These are phyloP conservation scores for Drosophila eugracilis DNA, from an alignment of 1,140 invertebrate species.

Conservation along the genomic window DNA sequence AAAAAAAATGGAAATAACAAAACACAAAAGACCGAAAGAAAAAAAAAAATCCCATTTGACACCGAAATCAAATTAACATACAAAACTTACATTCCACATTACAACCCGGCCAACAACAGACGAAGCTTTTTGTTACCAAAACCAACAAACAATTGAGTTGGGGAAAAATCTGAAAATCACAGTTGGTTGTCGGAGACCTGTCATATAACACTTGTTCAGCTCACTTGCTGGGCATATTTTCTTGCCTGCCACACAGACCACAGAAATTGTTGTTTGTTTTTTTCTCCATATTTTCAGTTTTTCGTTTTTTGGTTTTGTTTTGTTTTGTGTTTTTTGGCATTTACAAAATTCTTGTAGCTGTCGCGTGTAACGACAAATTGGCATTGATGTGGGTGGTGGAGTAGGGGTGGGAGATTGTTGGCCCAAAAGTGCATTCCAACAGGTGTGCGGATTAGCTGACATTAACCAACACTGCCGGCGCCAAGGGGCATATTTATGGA, in stretches of 20 bases:
- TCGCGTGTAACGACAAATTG: constrained; percentile 34
- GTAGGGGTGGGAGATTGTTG: too few species aligned
- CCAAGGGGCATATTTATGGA: too few species aligned
- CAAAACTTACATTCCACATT: constrained; percentile 65
- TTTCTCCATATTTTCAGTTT: constrained; percentile 23
- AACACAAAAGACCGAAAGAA: constrained; percentile 29
- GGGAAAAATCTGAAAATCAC: constrained; percentile 53
- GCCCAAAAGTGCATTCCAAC: constrained; percentile 14
- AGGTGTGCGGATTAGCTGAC: constrained; percentile 18
- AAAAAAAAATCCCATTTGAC: constrained; percentile 65
- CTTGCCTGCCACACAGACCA: constrained; percentile 27
- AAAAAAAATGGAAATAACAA: constrained; percentile 55
- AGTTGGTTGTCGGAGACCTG: constrained; percentile 70
- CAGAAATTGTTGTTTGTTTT: constrained; percentile 30
- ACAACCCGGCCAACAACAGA: constrained; percentile 24
- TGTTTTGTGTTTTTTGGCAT: constrained; percentile 23
- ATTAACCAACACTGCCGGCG: constrained; percentile 1
- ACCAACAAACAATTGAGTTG: constrained; percentile 26
- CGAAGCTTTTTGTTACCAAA: constrained; percentile 41
- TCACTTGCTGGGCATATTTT: constrained; percentile 27
- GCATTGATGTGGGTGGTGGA: constrained; percentile 9
- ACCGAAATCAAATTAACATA: constrained; percentile 82
- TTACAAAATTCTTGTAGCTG: constrained; percentile 41
- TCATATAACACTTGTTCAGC: constrained; percentile 56
- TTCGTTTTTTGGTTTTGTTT: constrained; percentile 8